Conservation (phyloP, 2,113 vertebrate species). For the Tor tambroides region DNA sequence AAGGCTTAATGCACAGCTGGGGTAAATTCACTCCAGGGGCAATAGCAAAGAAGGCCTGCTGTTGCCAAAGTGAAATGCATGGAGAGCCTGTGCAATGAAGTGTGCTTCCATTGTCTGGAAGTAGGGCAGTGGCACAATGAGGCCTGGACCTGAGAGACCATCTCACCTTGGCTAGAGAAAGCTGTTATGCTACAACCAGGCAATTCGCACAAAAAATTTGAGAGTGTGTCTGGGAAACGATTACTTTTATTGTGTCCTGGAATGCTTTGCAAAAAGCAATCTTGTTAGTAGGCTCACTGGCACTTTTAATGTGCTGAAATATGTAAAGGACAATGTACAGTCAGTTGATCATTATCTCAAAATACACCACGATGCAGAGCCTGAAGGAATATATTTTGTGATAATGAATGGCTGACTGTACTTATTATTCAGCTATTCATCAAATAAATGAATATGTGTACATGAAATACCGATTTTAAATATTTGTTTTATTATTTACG, state of each 20-base stretch:
- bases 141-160: slow-evolving; percentile 51
- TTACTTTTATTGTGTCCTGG: slow-evolving; percentile 5
- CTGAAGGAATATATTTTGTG: neutral
- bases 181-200: slow-evolving; percentile 49
- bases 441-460: neutral
- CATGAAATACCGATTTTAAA: neutral
- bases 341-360: slow-evolving; percentile 13
- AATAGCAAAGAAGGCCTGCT: slow-evolving; percentile 46
- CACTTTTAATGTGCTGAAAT: slow-evolving; percentile 10
- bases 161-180: slow-evolving; percentile 37
- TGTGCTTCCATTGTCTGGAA: slow-evolving; percentile 62
- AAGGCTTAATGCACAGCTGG: slow-evolving; percentile 58
- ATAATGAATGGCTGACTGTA: neutral
- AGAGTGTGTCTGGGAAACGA: slow-evolving; percentile 30
- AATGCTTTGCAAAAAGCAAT: neutral
- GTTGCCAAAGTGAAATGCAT: slow-evolving; percentile 51
- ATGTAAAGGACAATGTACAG: slow-evolving; percentile 1
- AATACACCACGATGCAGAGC: neutral
- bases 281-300: slow-evolving; percentile 10
- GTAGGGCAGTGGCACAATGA: slow-evolving; percentile 62
- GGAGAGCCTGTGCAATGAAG: slow-evolving; percentile 54
- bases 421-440: neutral
- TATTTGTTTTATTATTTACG: neutral
- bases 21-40: slow-evolving; percentile 57
- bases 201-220: slow-evolving; percentile 36